A percentile compares a stretch with the other conserved stretches of the same genome.
These are phyloP conservation scores for Maconellicoccus hirsutus DNA, from an alignment of 1,140 invertebrate genomes.

Conservation along the genomic window DNA sequence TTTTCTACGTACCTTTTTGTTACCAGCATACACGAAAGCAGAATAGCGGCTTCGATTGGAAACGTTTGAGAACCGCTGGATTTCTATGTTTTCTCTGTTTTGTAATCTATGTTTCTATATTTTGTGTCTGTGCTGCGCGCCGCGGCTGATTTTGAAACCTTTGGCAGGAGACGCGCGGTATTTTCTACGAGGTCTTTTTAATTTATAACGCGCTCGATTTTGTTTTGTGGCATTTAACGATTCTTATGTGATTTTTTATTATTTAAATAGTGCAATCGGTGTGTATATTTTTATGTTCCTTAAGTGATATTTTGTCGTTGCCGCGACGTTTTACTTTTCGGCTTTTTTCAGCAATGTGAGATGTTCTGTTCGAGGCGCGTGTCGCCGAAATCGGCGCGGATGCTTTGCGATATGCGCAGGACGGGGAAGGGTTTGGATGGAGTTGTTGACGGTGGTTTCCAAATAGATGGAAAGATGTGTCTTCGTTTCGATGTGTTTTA, in stretches of 20 bases:
- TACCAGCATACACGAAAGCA: not conserved
- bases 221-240: constrained; percentile 8
- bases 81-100: not conserved
- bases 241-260: constrained; percentile 10
- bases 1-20: not conserved
- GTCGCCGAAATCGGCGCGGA: too few relatives aligned
- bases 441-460: too few relatives aligned
- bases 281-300: not conserved
- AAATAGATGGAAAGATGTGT: too few relatives aligned
- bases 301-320: not conserved
- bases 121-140: not conserved
- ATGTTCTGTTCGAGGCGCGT: too few relatives aligned
- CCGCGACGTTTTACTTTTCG: too few relatives aligned
- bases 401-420: too few relatives aligned
- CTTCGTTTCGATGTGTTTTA: too few relatives aligned
- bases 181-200: not conserved
- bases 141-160: not conserved
- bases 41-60: not conserved
- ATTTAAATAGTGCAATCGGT: constrained; percentile 4
- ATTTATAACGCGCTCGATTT: not conserved
- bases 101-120: too few relatives aligned
- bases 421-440: too few relatives aligned
- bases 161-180: not conserved
- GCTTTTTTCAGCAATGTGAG: too few relatives aligned
- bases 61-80: not conserved